Evolutionary conservation across 2,888 invertebrate species (phyloP).

Genomic region (Folsomia manolachei): DNA sequence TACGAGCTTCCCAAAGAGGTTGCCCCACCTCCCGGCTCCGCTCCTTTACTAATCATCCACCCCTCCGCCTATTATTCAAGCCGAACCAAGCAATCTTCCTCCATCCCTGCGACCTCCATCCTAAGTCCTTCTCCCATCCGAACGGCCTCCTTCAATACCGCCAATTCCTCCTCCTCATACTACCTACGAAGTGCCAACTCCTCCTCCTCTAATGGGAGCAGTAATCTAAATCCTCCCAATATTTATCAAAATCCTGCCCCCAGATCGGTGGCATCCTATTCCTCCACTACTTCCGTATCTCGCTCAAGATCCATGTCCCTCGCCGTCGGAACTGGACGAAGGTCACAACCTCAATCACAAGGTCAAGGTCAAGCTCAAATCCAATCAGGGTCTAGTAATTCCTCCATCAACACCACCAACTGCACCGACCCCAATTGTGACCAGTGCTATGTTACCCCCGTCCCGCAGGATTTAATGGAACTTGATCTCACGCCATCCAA

Average conservation of each 20-base stretch:
- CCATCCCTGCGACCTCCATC: conserved; percentile 9
- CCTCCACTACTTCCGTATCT: neutral
- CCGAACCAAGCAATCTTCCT: conserved; percentile 29
- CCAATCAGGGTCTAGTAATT: neutral
- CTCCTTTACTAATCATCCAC: conserved; percentile 84
- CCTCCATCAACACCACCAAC: neutral
- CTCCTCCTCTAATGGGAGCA: neutral
- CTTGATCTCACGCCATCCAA: conserved; percentile 38
- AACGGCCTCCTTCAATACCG: neutral
- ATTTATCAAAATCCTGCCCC: neutral
- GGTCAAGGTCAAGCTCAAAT: neutral
- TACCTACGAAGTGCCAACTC: neutral
- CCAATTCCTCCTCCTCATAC: neutral
- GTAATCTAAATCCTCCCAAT: neutral
- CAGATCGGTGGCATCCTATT: neutral
- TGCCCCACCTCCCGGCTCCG: conserved; percentile 72
- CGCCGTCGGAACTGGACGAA: neutral
- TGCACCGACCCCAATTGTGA: neutral
- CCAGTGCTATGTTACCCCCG: conserved; percentile 15
- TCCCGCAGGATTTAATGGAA: conserved; percentile 27
- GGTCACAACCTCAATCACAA: too few species aligned
- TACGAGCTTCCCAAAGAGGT: conserved; percentile 81
- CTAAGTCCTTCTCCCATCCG: neutral
- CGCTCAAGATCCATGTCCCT: neutral
- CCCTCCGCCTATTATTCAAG: conserved; percentile 77